Evolutionary conservation across 2,888 invertebrate genomes (phyloP), one percentile per base, ranked within the genome.

Genomic region (Hirtodrosophila histrioides): DNA sequence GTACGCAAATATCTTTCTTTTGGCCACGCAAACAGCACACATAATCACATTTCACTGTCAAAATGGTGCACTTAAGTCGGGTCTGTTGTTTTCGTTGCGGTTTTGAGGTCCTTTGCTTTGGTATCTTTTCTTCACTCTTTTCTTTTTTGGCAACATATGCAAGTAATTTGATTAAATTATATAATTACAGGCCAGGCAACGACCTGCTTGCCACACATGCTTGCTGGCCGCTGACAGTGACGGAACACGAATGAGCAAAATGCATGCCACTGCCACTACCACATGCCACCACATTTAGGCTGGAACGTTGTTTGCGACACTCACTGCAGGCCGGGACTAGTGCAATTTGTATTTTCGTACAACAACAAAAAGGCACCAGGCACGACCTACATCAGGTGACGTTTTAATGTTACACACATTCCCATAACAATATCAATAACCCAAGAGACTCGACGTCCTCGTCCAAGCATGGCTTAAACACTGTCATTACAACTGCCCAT

Each of bases 311-410:
- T 45, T 57, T 72, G 75, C 61, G 90, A 78, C 90, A 90, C 69
- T 79, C 80, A 85, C 79, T 91, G 93, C 93, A 93, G 93, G 93
- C 93, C 93, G 93, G 93, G 93, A 93, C 93, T 93, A 93, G 93
- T 93, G 93, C 93, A 93, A 93, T 93, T 92, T 93, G 93, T 77
- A 92, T 89, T 83, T 64, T 73, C 82, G 89, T 90, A 91, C 90
- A 91, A 89, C 88, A 91, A 92, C 93, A 93, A 92, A 93, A 91
- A 90, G 92, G 93, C 93, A 93, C 93, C 90, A 92, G 92, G 89
- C 93, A 93, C 93, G 92, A 92, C 93, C 93, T 93, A 92, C 91
- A 86, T 86, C 89, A 88, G 85, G 87, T 89, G 90, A 77, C 77
- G 73, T 73, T 81, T 81, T 78, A 81, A 81, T 84, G 85, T 58